Percentiles rank a stretch among this genome's conserved stretches.
Evolutionary conservation across 2,888 invertebrate species (phyloP).

Genomic region (Sminthurides aquaticus): DNA sequence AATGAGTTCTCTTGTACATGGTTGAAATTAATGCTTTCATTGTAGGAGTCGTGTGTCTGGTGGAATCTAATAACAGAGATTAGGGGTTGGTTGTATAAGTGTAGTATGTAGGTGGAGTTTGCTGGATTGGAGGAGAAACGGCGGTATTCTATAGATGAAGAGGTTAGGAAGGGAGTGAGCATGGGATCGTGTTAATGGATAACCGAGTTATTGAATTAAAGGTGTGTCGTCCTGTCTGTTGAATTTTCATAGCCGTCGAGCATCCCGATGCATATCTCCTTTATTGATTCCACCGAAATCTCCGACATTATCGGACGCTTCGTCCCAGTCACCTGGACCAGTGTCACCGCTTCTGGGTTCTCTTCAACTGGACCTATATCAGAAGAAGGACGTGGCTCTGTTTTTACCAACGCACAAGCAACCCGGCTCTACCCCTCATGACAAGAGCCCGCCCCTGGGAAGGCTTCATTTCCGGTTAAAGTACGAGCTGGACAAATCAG

Average conservation of each 20-base stretch:
- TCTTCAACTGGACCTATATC: slow-evolving; percentile 78
- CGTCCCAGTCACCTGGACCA: slow-evolving; percentile 50
- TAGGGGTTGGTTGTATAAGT: too few relatives aligned
- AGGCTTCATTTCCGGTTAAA: slow-evolving; percentile 74
- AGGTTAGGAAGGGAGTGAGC: too few relatives aligned
- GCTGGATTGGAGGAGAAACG: too few relatives aligned
- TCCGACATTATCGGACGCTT: slow-evolving; percentile 40
- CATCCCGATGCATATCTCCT: slow-evolving; percentile 63
- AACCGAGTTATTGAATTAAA: too few relatives aligned
- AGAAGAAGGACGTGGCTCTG: slow-evolving; percentile 68
- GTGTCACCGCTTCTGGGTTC: slow-evolving; percentile 59
- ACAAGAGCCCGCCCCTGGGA: slow-evolving; percentile 53
- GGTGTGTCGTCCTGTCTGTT: too few relatives aligned
- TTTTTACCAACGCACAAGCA: slow-evolving; percentile 56
- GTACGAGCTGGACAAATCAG: slow-evolving; percentile 83
- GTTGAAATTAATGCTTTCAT: too few relatives aligned
- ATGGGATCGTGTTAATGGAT: too few relatives aligned
- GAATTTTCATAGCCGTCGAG: slow-evolving; percentile 28
- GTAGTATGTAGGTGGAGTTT: too few relatives aligned
- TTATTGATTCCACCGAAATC: slow-evolving; percentile 56
- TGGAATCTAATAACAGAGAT: too few relatives aligned
- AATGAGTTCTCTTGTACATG: too few relatives aligned
- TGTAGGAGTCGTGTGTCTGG: too few relatives aligned
- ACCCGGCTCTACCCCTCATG: slow-evolving; percentile 54
- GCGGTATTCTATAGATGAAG: too few relatives aligned